phyloP scores from a whole-genome alignment of 2,888 invertebrate genomes.

The Epinotia nisella region DNA sequence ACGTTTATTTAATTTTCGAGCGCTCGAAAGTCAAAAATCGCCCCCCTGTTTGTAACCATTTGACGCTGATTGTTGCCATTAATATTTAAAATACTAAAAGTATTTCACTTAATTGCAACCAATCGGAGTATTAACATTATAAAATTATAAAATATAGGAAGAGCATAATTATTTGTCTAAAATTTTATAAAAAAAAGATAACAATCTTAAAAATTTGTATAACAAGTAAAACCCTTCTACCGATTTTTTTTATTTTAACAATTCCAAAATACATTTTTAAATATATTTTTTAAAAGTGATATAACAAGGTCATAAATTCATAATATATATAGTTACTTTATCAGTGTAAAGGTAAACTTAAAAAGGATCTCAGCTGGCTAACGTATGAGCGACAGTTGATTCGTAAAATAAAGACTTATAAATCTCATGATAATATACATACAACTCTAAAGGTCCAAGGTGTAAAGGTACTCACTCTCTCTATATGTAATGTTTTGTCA shows the following conservation, averaged over 20 bases:
- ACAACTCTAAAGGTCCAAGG: background rate
- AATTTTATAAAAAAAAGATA: slow-evolving; percentile 23
- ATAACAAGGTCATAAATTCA: background rate
- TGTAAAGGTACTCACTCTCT: no score
- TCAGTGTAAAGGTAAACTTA: background rate
- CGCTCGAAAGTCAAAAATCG: no score
- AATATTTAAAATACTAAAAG: slow-evolving; percentile 20
- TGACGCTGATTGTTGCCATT: background rate
- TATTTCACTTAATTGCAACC: background rate
- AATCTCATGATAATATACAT: background rate
- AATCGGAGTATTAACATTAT: background rate
- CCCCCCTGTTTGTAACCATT: no score
- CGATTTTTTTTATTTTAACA: slow-evolving; percentile 13
- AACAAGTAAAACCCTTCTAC: slow-evolving; percentile 27
- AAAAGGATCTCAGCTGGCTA: background rate
- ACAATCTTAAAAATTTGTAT: slow-evolving; percentile 20
- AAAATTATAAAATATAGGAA: slow-evolving; percentile 19
- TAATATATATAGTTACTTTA: slow-evolving; percentile 10
- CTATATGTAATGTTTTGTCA: no score
- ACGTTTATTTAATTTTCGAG: no score
- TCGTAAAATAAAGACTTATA: background rate
- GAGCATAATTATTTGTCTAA: slow-evolving; percentile 18
- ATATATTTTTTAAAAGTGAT: background rate
- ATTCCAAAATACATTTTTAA: no score
- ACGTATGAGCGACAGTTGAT: background rate